Evolutionary conservation across 2,797 vertebrate genomes (phyloP), one percentile per base, ranked within the genome.

Genomic region (Phrynocephalus guinanensis): DNA sequence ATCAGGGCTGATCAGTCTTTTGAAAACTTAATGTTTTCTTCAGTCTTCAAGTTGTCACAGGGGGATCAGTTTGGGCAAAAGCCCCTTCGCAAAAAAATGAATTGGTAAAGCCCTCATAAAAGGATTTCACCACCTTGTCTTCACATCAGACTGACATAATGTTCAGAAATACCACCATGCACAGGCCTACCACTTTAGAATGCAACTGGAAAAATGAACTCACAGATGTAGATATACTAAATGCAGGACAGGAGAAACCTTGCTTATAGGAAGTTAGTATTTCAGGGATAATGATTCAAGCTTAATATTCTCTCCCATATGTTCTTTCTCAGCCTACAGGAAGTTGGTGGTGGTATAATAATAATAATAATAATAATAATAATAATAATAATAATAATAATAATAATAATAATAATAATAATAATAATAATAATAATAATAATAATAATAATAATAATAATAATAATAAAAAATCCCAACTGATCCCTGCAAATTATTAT

Each of bases 281-380:
- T 20, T 52, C 68, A 60, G 26, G 66, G 30, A 24, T 24, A 33
- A 10, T 1, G 0, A 15, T 75, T 83, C 66, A 28, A 26, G 24
- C 16, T 68, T 38, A 52, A n/a, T 48, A 18, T 66, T 50, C 52
- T 71, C 28, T 68, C 50, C 63, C 28, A 82, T 76, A 30, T 83
- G 44, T 3, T n/a, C 28, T 76, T 88, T 83, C 33, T 33, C 33
- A 33, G 79, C 71, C 75, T 83, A 22, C 81, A n/a, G 79, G 28
- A 66, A 22, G 24, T 10, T 15, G 33, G 33, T 33, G 33, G 33
- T 33, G 2, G 33, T 33, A 33, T 33, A 33, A 33, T 33, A 33
- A 33, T 33, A 33, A 33, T 33, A 33, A 33, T 33, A 33, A 33
- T 33, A 33, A 33, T 33, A 33, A 33, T 33, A 33, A 33, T 33